Conservation (phyloP, 2,113 vertebrate species). For the Chroicocephalus ridibundus region DNA sequence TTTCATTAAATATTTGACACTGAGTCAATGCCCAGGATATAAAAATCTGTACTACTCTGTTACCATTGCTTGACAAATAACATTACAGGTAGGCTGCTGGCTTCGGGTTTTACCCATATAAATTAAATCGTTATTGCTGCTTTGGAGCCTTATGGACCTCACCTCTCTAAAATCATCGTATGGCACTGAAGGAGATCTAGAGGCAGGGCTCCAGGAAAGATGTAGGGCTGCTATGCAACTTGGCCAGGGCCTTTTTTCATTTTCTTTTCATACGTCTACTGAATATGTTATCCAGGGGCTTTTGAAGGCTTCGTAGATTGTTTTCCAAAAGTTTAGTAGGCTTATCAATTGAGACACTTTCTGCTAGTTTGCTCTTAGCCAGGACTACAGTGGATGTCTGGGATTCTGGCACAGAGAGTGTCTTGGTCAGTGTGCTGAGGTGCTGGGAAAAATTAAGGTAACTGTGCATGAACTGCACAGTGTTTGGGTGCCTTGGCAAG, state of each 20-base stretch:
- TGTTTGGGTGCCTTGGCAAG: neutral
- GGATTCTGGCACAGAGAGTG: neutral
- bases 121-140: neutral
- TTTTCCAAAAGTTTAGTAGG: neutral
- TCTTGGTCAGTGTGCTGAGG: neutral
- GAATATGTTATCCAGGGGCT: neutral
- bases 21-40: constrained; percentile 6
- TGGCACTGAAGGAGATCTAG: neutral
- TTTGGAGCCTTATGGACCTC: constrained; percentile 16
- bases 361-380: neutral
- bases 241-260: neutral
- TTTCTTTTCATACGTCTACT: neutral
- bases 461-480: neutral
- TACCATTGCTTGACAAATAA: neutral
- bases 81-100: constrained; percentile 7
- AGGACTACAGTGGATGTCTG: neutral
- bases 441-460: neutral
- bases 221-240: neutral
- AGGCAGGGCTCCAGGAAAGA: neutral
- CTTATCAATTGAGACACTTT: neutral
- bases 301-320: neutral
- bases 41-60: constrained; percentile 18
- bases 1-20: constrained; percentile 49
- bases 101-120: neutral
- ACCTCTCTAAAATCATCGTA: neutral